phyloP scores from a whole-genome alignment of 2,797 vertebrate genomes.

The Neoniphon sammara region DNA sequence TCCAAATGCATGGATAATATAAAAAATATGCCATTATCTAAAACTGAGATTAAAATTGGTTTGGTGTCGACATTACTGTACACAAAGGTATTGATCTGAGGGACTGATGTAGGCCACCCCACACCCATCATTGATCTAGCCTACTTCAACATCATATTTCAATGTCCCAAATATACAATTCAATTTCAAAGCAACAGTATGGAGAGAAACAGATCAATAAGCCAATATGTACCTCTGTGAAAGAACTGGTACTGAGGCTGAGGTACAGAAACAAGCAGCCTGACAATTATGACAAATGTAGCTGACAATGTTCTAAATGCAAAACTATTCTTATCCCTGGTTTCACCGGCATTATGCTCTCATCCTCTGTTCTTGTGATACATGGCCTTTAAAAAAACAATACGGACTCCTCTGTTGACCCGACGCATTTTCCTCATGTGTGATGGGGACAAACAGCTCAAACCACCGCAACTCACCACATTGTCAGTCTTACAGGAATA shows the following conservation, averaged over 20 bases:
- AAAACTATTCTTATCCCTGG: background rate
- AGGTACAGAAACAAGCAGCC: background rate
- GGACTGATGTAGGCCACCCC: background rate
- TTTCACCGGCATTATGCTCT: background rate
- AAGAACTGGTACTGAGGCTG: background rate
- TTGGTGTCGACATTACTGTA: too few relatives aligned
- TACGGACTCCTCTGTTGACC: background rate
- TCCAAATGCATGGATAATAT: background rate
- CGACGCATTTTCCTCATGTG: background rate
- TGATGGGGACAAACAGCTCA: background rate
- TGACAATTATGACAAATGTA: background rate
- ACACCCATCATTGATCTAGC: background rate
- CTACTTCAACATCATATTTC: conserved; percentile 18
- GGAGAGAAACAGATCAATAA: conserved; percentile 20
- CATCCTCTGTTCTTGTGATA: background rate
- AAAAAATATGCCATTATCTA: too few relatives aligned
- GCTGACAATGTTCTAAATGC: background rate
- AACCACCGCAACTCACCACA: conserved; percentile 1
- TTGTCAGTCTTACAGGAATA: conserved; percentile 16
- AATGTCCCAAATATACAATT: background rate
- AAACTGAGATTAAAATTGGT: background rate
- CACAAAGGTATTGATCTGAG: background rate
- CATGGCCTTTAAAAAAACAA: background rate
- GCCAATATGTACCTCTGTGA: conserved; percentile 1
- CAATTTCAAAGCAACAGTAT: conserved; percentile 10